Conservation (phyloP, 2,888 invertebrate species). For the Aporophyla lueneburgensis region DNA sequence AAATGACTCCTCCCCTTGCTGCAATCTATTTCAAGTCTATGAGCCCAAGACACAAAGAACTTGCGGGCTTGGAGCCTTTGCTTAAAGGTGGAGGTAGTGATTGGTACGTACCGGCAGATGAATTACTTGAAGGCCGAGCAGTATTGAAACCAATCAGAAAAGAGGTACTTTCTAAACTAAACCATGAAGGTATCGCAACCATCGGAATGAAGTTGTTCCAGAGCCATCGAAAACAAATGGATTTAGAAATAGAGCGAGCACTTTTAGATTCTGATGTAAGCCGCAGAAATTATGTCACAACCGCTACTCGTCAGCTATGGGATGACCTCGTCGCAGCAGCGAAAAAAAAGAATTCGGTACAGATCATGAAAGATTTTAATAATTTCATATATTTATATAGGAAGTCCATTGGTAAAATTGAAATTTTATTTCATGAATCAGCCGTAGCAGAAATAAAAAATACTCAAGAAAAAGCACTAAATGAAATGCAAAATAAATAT, state of each 20-base stretch:
- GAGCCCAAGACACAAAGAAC: conserved; percentile 78
- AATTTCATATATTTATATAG: conserved; percentile 78
- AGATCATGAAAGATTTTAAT: conserved; percentile 75
- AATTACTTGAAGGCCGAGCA: conserved; percentile 77
- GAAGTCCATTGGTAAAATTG: conserved; percentile 76
- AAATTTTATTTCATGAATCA: conserved; percentile 78
- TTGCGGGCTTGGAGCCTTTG: conserved; percentile 84
- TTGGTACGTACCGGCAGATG: conserved; percentile 83
- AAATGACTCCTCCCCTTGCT: conserved; percentile 81
- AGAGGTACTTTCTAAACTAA: conserved; percentile 75
- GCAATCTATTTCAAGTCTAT: conserved; percentile 85
- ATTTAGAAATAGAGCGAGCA: conserved; percentile 71
- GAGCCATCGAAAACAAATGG: conserved; percentile 72
- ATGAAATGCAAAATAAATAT: conserved; percentile 77
- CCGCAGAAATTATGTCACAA: conserved; percentile 77
- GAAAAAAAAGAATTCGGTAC: conserved; percentile 73
- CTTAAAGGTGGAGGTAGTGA: conserved; percentile 84
- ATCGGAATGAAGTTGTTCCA: conserved; percentile 74
- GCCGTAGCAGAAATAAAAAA: conserved; percentile 77
- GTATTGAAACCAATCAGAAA: conserved; percentile 81
- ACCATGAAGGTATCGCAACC: conserved; percentile 76
- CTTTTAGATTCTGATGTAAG: conserved; percentile 75
- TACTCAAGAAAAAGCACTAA: conserved; percentile 70
- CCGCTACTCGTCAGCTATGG: conserved; percentile 69
- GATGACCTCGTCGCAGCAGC: conserved; percentile 70